These are phyloP conservation scores for Antrozous pallidus DNA, from an alignment of 2,797 vertebrate species.

Conservation along the genomic window DNA sequence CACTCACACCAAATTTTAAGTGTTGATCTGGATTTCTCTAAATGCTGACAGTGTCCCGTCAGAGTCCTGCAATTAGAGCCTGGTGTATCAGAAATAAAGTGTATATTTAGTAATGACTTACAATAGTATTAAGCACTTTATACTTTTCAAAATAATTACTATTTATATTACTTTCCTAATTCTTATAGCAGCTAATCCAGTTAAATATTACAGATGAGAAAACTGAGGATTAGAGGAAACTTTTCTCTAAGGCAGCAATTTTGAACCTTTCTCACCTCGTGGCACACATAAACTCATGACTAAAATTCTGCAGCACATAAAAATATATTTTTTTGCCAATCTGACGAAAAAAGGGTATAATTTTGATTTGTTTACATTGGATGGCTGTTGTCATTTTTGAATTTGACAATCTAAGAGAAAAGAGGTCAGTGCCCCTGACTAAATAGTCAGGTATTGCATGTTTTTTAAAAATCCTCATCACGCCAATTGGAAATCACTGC, in stretches of 20 bases:
- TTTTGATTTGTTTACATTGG: neutral
- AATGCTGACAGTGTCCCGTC: neutral
- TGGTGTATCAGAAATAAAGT: neutral
- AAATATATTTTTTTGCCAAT: neutral
- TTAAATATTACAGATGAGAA: slow-evolving; percentile 5
- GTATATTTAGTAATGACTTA: neutral
- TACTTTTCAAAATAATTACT: neutral
- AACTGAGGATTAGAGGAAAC: neutral
- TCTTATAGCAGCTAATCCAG: neutral
- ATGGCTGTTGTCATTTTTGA: neutral
- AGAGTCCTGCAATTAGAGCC: neutral
- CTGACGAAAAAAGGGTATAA: neutral
- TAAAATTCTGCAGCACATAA: neutral
- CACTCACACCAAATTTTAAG: neutral
- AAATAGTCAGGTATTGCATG: neutral
- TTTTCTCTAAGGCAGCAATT: neutral
- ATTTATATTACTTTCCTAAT: neutral
- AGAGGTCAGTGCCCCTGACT: neutral
- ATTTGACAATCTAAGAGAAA: neutral
- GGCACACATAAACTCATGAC: neutral
- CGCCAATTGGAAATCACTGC: neutral
- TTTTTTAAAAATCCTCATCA: neutral
- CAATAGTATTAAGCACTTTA: neutral
- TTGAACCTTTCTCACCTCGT: neutral
- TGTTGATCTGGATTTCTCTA: neutral